Conservation (phyloP, 2,888 invertebrate species). For the Zonitis immaculata region DNA sequence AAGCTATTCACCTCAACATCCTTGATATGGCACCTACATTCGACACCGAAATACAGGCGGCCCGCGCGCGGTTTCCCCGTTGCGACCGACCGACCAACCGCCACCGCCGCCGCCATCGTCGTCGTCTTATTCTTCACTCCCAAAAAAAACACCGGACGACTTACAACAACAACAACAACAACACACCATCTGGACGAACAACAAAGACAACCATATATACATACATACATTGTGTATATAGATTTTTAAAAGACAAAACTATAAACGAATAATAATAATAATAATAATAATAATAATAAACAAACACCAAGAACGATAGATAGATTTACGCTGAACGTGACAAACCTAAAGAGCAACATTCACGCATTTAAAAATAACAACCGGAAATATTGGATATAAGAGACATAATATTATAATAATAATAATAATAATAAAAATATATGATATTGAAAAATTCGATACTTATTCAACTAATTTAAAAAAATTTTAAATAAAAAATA, state of each 20-base stretch:
- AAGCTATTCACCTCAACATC: slow-evolving; percentile 39
- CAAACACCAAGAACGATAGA: neutral
- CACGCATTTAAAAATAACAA: neutral
- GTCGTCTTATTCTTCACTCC: neutral
- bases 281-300: too few species aligned
- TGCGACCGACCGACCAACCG: too few species aligned
- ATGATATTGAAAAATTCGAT: neutral
- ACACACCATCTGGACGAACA: neutral
- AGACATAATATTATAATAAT: neutral
- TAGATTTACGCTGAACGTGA: neutral
- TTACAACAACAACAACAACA: too few species aligned
- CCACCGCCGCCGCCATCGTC: neutral
- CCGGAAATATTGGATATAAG: neutral
- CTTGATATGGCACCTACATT: slow-evolving; percentile 41
- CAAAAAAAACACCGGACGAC: neutral
- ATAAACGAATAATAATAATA: neutral
- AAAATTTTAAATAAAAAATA: neutral
- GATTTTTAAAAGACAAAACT: too few species aligned
- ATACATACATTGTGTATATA: too few species aligned
- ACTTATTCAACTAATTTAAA: neutral
- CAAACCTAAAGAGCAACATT: neutral
- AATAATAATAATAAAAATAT: too few species aligned
- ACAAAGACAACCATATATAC: neutral
- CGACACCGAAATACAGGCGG: slow-evolving; percentile 31
- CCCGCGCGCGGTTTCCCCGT: slow-evolving; percentile 12